A percentile compares a stretch with the other conserved stretches of the same genome.
phyloP scores from a whole-genome alignment of 2,888 invertebrate genomes.

The Fissipunctia ypsillon region DNA sequence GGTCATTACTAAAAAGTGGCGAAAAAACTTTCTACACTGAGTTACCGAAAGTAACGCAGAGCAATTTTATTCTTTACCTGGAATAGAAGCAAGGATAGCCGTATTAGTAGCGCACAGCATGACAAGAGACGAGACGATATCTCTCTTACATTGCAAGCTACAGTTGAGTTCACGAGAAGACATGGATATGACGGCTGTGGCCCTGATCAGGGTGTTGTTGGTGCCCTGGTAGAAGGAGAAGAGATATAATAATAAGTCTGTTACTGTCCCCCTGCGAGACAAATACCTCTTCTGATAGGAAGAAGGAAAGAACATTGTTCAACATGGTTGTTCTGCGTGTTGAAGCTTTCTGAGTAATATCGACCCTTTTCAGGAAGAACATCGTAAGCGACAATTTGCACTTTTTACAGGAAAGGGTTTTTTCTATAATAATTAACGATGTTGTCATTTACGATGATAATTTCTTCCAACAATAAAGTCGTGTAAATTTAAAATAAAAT shows the following conservation, averaged over 20 bases:
- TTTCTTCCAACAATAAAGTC: too few relatives aligned
- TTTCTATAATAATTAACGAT: too few relatives aligned
- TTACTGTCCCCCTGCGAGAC: background rate
- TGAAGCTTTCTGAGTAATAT: background rate
- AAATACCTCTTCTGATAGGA: background rate
- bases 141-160: slow-evolving; percentile 71
- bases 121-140: slow-evolving; percentile 70
- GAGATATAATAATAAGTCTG: too few relatives aligned
- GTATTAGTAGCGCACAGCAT: slow-evolving; percentile 69
- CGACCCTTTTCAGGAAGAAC: too few relatives aligned
- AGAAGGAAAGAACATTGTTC: background rate
- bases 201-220: slow-evolving; percentile 46
- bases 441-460: too few relatives aligned
- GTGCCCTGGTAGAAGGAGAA: slow-evolving; percentile 39
- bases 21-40: background rate
- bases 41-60: background rate
- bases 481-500: too few relatives aligned
- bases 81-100: slow-evolving; percentile 64
- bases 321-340: background rate
- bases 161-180: slow-evolving; percentile 62
- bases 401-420: too few relatives aligned
- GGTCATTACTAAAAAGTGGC: background rate
- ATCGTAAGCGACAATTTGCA: too few relatives aligned
- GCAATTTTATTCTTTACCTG: slow-evolving; percentile 59
- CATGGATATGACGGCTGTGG: slow-evolving; percentile 51